phyloP scores from a whole-genome alignment of 2,113 vertebrate genomes.

The Thermophis baileyi region DNA sequence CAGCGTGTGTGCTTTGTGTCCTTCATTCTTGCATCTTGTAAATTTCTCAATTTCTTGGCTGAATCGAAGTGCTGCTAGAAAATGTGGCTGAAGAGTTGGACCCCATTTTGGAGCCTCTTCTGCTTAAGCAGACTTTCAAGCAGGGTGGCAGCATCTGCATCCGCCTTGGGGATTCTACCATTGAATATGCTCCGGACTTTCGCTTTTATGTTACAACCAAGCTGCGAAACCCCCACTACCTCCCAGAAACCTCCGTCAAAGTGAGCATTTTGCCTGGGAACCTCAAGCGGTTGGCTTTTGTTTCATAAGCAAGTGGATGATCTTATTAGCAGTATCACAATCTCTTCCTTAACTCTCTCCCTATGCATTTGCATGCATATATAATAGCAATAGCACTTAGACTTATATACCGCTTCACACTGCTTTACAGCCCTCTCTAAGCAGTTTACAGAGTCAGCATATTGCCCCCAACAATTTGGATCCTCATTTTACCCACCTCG shows the following conservation, averaged over 20 bases:
- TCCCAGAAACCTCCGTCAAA: constrained; percentile 85
- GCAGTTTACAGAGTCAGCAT: no score
- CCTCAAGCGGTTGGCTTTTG: neutral
- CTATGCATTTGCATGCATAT: neutral
- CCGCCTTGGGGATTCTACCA: constrained; percentile 81
- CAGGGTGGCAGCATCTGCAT: constrained; percentile 81
- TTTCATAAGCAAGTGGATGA: neutral
- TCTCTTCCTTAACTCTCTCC: neutral
- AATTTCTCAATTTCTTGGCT: constrained; percentile 15
- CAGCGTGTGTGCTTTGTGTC: neutral
- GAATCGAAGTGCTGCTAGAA: constrained; percentile 80
- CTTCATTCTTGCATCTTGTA: neutral
- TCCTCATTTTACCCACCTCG: no score
- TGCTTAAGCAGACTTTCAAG: constrained; percentile 88
- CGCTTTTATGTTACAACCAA: constrained; percentile 89
- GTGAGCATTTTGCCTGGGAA: constrained; percentile 53
- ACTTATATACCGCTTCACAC: no score
- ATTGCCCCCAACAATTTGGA: no score
- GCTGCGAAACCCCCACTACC: constrained; percentile 85
- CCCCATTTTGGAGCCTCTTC: constrained; percentile 83
- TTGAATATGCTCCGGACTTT: constrained; percentile 83
- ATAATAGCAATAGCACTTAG: neutral
- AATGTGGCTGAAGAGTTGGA: constrained; percentile 87
- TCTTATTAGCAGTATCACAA: neutral
- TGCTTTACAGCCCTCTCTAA: no score